phyloP scores from a whole-genome alignment of 2,888 invertebrate genomes.

The Sceliomorpha sp. region DNA sequence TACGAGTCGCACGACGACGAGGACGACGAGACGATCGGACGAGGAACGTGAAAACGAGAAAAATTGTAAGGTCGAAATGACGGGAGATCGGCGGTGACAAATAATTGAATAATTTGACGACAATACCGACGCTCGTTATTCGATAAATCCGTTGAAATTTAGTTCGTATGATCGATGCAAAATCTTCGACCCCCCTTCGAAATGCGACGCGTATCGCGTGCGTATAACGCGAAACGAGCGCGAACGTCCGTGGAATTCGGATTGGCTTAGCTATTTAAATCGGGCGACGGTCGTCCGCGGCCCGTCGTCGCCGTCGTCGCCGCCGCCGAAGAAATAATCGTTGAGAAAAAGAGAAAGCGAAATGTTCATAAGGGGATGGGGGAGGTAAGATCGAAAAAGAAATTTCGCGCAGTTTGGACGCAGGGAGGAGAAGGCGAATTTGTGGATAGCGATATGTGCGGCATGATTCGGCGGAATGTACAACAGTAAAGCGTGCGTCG shows the following conservation, averaged over 20 bases:
- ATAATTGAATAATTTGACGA: too few species aligned
- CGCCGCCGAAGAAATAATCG: constrained; percentile 55
- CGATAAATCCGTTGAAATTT: neutral
- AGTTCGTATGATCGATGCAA: constrained; percentile 24
- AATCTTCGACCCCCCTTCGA: constrained; percentile 43
- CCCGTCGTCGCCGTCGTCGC: too few species aligned
- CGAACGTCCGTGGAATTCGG: constrained; percentile 57
- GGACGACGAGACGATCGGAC: constrained; percentile 10
- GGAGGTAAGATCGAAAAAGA: constrained; percentile 36
- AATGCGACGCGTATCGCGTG: constrained; percentile 48
- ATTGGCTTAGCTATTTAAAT: constrained; percentile 59
- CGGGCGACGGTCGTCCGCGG: constrained; percentile 55
- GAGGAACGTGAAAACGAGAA: too few species aligned
- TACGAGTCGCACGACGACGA: neutral
- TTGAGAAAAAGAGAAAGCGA: constrained; percentile 51
- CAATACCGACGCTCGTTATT: too few species aligned
- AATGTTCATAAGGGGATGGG: constrained; percentile 32
- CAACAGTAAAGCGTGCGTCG: too few species aligned
- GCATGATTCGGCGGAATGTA: too few species aligned
- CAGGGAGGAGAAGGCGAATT: too few species aligned
- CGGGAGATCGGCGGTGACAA: too few species aligned
- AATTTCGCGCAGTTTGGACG: too few species aligned
- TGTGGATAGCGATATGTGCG: too few species aligned
- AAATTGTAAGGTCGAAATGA: too few species aligned
- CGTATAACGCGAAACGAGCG: constrained; percentile 55